Evolutionary conservation across 2,113 vertebrate species (phyloP).

Genomic region (Thomomys bottae): DNA sequence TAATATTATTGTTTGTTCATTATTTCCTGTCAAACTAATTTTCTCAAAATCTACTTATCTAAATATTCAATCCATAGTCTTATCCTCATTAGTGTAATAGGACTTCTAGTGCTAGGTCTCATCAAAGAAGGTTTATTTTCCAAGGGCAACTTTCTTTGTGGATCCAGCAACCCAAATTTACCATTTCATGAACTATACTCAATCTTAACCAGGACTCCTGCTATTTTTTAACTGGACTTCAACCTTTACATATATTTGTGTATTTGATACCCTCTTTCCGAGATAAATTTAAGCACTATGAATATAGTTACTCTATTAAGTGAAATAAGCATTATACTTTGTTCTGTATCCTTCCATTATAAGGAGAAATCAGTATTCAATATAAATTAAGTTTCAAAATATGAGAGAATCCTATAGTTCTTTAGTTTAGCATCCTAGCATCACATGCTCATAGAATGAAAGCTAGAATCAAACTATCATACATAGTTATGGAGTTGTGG

Average conservation of each 20-base stretch:
- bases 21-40: background rate
- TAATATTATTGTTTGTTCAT: background rate
- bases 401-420: background rate
- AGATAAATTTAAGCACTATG: background rate
- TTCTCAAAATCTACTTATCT: background rate
- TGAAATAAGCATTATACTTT: background rate
- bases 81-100: background rate
- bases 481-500: background rate
- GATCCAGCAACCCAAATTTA: background rate
- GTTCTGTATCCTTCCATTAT: background rate
- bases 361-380: background rate
- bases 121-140: background rate
- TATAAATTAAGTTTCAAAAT: slow-evolving; percentile 11
- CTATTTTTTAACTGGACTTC: background rate
- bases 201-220: background rate
- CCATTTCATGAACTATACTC: slow-evolving; percentile 1
- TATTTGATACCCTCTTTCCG: background rate
- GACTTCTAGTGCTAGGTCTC: background rate
- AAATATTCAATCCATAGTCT: slow-evolving; percentile 1
- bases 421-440: background rate
- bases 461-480: background rate
- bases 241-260: background rate
- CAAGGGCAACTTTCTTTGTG: background rate
- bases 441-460: background rate
- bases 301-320: background rate